Percentiles rank a stretch among this genome's conserved stretches.
Evolutionary conservation across 1,140 invertebrate species (phyloP).

Genomic region (Globodera ellingtonae): DNA sequence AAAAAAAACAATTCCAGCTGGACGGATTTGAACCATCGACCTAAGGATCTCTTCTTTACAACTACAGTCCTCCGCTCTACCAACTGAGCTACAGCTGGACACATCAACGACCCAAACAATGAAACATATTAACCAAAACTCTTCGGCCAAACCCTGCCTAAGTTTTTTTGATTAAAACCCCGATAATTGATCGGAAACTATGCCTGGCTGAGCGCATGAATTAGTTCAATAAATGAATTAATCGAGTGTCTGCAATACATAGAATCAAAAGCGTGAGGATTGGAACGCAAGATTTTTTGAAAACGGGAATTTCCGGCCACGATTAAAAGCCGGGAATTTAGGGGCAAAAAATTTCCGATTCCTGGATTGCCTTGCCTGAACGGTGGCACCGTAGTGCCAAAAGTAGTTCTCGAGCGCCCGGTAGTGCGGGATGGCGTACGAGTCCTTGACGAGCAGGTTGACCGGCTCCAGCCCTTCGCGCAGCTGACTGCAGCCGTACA

Average conservation of each 20-base stretch:
- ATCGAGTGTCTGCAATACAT: too few relatives aligned
- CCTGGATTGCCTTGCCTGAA: constrained; percentile 46
- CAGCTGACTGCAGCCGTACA: constrained; percentile 63
- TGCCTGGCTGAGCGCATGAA: too few relatives aligned
- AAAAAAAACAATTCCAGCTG: constrained; percentile 14
- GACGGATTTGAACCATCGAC: constrained; percentile 15
- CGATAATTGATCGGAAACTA: too few relatives aligned
- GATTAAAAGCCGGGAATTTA: too few relatives aligned
- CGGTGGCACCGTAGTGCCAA: constrained; percentile 64
- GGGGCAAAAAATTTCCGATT: too few relatives aligned
- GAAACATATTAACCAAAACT: neutral
- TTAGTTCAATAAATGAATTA: too few relatives aligned
- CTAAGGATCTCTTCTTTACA: constrained; percentile 7
- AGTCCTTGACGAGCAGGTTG: constrained; percentile 62
- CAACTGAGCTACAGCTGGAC: constrained; percentile 51
- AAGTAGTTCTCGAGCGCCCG: constrained; percentile 62
- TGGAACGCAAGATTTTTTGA: too few relatives aligned
- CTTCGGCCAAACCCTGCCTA: too few relatives aligned
- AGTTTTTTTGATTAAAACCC: too few relatives aligned
- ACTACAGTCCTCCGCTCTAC: constrained; percentile 60
- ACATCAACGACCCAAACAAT: neutral
- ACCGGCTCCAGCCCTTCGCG: constrained; percentile 63
- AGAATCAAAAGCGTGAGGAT: too few relatives aligned
- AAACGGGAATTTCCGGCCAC: too few relatives aligned
- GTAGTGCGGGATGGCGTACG: constrained; percentile 65